Percentiles rank a stretch among this genome's conserved stretches.
Conservation (phyloP, 2,888 invertebrate genomes). For the Eupithecia vulgata region DNA sequence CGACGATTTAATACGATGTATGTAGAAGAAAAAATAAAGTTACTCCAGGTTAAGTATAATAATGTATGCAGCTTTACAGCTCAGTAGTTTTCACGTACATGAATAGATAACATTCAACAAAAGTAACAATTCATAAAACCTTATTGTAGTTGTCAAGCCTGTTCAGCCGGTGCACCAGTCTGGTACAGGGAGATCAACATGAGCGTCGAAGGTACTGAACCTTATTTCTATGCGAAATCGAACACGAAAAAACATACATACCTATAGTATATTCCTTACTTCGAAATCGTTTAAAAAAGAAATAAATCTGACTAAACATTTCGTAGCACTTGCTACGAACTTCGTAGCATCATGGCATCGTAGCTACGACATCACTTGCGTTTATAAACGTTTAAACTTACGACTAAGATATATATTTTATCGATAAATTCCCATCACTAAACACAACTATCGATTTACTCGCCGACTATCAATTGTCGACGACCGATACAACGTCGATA, state of each 20-base stretch:
- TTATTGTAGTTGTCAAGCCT: too few relatives aligned
- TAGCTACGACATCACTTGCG: background rate
- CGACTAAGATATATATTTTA: background rate
- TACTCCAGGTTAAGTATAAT: too few relatives aligned
- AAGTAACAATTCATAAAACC: too few relatives aligned
- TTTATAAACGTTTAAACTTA: background rate
- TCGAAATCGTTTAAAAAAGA: background rate
- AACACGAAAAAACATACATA: background rate
- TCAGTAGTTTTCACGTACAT: too few relatives aligned
- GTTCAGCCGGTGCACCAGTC: too few relatives aligned
- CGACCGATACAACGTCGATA: conserved; percentile 56
- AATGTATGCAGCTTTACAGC: too few relatives aligned
- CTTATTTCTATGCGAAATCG: background rate
- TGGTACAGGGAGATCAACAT: too few relatives aligned
- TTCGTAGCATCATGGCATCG: background rate
- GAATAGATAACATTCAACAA: too few relatives aligned
- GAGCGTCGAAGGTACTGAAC: too few relatives aligned
- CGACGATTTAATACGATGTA: too few relatives aligned
- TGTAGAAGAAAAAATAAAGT: too few relatives aligned
- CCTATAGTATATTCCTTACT: too few relatives aligned
- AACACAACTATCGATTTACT: conserved; percentile 32
- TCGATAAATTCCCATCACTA: conserved; percentile 30
- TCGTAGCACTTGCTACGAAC: background rate
- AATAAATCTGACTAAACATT: background rate
- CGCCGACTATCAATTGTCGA: conserved; percentile 50